These are phyloP conservation scores for Pungitius pungitius DNA, from an alignment of 2,113 vertebrate genomes.

Conservation along the genomic window DNA sequence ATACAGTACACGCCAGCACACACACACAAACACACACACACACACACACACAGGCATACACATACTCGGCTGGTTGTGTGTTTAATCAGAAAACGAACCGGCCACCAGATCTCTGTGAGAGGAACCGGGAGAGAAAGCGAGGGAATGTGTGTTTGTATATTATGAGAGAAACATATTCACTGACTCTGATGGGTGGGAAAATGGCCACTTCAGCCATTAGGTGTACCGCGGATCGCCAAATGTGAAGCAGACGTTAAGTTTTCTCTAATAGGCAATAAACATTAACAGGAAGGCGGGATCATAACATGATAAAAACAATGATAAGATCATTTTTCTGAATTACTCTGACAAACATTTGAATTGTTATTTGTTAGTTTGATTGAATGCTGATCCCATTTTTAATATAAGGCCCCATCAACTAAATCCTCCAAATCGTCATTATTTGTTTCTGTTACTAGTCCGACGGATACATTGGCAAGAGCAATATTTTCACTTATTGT, in stretches of 20 bases:
- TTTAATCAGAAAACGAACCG: conserved; percentile 63
- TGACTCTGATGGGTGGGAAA: not conserved
- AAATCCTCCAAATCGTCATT: not conserved
- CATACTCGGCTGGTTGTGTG: conserved; percentile 40
- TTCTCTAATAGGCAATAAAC: not conserved
- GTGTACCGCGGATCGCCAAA: not conserved
- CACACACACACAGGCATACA: not conserved
- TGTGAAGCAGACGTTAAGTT: not conserved
- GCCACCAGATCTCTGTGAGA: conserved; percentile 45
- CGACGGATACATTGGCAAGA: not conserved
- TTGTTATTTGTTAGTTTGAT: not conserved
- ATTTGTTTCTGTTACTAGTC: not conserved
- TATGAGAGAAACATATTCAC: not conserved
- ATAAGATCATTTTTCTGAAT: not conserved
- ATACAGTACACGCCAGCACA: not conserved
- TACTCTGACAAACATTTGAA: not conserved
- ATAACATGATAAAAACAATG: not conserved
- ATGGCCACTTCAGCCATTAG: not conserved
- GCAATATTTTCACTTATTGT: not conserved
- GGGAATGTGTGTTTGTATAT: not conserved
- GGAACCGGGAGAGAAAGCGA: conserved; percentile 2
- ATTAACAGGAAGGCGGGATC: not conserved
- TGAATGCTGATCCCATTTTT: not conserved
- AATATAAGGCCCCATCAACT: not conserved
- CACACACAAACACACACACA: not conserved